Base-by-base conservation (phyloP, 2,888 invertebrate genomes). In the Diogma glabrata region DNA sequence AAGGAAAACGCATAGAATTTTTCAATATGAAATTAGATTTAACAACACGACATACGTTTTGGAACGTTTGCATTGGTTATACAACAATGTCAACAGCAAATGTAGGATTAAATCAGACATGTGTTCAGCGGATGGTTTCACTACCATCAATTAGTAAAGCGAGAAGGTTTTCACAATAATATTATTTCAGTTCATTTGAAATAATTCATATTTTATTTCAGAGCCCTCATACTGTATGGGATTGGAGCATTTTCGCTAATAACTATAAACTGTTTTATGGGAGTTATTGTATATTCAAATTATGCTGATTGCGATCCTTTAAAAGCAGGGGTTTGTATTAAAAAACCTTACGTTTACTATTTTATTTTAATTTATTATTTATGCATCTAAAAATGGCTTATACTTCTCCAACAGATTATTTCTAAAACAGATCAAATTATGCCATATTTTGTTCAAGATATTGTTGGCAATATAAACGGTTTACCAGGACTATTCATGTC, bases 51-150 rank as follows among this genome's bases (percentile, higher is more conserved):
- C n/a, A n/a, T n/a, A n/a, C n/a, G n/a, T n/a, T n/a, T n/a, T n/a
- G n/a, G n/a, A n/a, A n/a, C 36, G 72, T 78, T 24, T 61, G 77
- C n/a, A 65, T 79, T 49, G 75, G 76, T 12, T 78, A 79, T 10
- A 72, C 76, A 40, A 62, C 76, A 6, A 72, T 77, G 54, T 80
- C 79, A 75, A 72, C 78, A 8, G 72, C 78, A 1, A 78, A 81
- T 59, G 79, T 82, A 59, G 75, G 80, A 12, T 75, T 81, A 12
- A 82, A 83, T 67, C 85, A 85, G 65, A 80, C 81, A 48, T 81
- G 82, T 73, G 82, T 85, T 1, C 84, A 85, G 60, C 71, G 84
- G 54, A 80, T 82, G 55, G 72, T 81, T 28, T 77, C 82, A 1
- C 67, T 84, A 52, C 75, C 79, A 2, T 73, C 74, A 1, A 64